Conservation (phyloP, 2,113 vertebrate genomes). For the Sturnus vulgaris region DNA sequence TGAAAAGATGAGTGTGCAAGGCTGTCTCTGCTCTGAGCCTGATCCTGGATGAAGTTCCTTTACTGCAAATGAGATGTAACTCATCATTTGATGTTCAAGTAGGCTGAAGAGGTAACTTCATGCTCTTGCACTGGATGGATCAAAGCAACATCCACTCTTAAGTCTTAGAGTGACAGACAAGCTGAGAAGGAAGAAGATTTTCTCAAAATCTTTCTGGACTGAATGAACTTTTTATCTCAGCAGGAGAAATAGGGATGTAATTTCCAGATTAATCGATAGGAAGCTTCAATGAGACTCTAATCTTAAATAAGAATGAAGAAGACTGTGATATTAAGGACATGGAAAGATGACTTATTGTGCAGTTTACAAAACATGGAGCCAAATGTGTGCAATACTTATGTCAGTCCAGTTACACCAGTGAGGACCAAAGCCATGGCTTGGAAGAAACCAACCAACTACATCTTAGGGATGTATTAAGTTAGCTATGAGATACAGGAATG, state of each 20-base stretch:
- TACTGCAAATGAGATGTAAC: neutral
- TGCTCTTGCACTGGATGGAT: neutral
- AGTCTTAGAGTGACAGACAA: neutral
- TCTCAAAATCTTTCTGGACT: conserved; percentile 9
- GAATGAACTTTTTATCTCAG: neutral
- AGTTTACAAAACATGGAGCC: neutral
- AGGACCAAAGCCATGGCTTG: neutral
- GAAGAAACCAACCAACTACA: neutral
- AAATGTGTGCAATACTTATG: neutral
- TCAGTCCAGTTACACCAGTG: neutral
- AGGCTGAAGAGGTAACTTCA: neutral
- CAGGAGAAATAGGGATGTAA: neutral
- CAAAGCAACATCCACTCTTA: neutral
- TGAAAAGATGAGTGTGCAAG: neutral
- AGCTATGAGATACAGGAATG: neutral
- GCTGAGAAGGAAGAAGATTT: conserved; percentile 13
- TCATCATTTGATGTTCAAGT: neutral
- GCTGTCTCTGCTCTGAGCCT: neutral
- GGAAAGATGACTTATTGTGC: neutral
- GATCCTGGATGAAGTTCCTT: neutral
- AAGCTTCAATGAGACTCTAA: neutral
- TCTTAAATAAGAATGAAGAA: neutral
- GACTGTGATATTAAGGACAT: neutral
- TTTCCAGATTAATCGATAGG: neutral
- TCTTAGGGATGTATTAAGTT: neutral